Percentiles rank a stretch among this genome's conserved stretches.
These are phyloP conservation scores for Melanogrammus aeglefinus DNA, from an alignment of 2,797 vertebrate genomes.

Conservation along the genomic window DNA sequence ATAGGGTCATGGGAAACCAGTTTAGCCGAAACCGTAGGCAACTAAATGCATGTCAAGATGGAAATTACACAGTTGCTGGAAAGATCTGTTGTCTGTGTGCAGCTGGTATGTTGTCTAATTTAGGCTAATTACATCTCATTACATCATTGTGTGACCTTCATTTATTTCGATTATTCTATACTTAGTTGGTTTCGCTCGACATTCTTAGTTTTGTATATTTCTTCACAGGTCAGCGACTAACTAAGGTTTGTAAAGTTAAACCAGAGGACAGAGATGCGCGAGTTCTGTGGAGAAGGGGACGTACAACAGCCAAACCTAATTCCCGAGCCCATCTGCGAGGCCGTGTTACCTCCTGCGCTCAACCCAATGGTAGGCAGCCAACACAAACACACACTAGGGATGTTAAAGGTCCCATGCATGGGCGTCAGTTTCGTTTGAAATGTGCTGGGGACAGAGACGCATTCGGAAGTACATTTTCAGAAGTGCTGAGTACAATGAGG, in stretches of 20 bases:
- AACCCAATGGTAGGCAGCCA: neutral
- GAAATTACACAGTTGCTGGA: rapidly evolving
- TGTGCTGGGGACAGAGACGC: too few species aligned
- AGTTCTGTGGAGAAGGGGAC: rapidly evolving
- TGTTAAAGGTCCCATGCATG: too few species aligned
- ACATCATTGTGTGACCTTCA: neutral
- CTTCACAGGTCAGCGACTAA: conserved; percentile 33
- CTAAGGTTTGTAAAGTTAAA: neutral
- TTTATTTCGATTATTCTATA: neutral
- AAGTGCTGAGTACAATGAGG: too few species aligned
- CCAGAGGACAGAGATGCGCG: rapidly evolving
- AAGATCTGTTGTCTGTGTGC: conserved; percentile 40
- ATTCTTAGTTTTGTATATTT: neutral
- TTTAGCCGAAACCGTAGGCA: too few species aligned
- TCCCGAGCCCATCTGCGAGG: rapidly evolving
- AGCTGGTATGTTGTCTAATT: conserved; percentile 24
- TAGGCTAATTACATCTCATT: too few species aligned
- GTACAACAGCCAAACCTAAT: conserved; percentile 32
- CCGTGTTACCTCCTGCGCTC: conserved; percentile 51
- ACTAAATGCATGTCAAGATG: conserved; percentile 30
- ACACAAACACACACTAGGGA: too few species aligned
- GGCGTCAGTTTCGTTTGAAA: too few species aligned
- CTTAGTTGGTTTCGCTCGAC: too few species aligned
- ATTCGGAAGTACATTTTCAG: too few species aligned
- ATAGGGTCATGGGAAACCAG: neutral